A percentile compares a stretch with the other conserved stretches of the same genome.
These are phyloP conservation scores for Nothocercus julius DNA, from an alignment of 2,113 vertebrate species.

Conservation along the genomic window DNA sequence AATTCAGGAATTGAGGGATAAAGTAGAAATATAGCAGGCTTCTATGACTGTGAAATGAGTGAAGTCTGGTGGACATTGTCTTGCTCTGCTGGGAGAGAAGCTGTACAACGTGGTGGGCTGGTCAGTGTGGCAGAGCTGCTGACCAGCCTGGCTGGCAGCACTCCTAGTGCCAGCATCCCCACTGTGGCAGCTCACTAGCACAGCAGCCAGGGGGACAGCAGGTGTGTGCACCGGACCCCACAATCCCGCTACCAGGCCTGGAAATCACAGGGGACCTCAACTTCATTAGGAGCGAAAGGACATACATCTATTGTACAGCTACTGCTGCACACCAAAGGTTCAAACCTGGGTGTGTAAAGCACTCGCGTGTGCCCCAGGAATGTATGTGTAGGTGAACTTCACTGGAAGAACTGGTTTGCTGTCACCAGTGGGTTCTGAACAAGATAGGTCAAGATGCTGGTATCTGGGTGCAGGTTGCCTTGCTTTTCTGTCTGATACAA, in stretches of 20 bases:
- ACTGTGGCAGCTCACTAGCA: background rate
- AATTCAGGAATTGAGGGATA: background rate
- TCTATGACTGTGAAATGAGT: background rate
- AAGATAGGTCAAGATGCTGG: background rate
- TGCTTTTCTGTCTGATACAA: background rate
- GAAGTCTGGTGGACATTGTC: background rate
- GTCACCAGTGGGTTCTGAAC: background rate
- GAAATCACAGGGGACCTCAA: background rate
- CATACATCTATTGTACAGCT: rapidly evolving
- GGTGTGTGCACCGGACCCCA: background rate
- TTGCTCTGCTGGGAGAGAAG: background rate
- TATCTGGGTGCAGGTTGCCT: background rate
- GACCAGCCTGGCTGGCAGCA: background rate
- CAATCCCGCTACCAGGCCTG: background rate
- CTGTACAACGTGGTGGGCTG: background rate
- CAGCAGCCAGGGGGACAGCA: background rate
- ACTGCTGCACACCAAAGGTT: background rate
- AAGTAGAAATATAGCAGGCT: background rate
- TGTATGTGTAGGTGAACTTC: rapidly evolving
- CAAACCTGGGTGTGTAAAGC: background rate
- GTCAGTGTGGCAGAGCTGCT: background rate
- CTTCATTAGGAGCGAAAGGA: rapidly evolving
- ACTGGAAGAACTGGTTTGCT: background rate
- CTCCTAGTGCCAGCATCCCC: background rate
- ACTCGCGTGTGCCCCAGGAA: background rate